Evolutionary conservation across 37 sponge, comb jelly and placozoan species (phyloP).

Genomic region (Geodia barretti): DNA sequence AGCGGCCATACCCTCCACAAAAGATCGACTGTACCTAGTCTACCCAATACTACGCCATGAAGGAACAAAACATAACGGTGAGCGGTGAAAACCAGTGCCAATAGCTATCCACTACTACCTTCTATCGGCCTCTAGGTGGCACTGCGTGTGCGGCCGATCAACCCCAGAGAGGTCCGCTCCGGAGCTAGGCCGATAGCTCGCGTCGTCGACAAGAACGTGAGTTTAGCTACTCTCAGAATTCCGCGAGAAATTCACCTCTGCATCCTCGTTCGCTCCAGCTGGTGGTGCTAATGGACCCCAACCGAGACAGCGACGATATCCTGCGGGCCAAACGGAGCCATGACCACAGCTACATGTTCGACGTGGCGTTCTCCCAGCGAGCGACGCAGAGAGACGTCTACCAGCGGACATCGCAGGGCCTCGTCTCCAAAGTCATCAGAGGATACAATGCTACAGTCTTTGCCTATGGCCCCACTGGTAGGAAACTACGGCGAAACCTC

Average conservation of each 20-base stretch:
- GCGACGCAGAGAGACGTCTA: slow-evolving; percentile 78
- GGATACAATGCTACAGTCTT: slow-evolving; percentile 89
- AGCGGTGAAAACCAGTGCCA: too few species aligned
- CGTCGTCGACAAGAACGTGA: slow-evolving; percentile 75
- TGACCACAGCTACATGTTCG: slow-evolving; percentile 80
- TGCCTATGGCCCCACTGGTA: slow-evolving; percentile 95
- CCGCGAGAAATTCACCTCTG: neutral
- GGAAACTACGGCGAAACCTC: neutral
- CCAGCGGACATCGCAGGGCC: slow-evolving; percentile 26
- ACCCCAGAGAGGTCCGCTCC: slow-evolving; percentile 27
- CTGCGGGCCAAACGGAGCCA: slow-evolving; percentile 73
- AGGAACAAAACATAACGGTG: neutral
- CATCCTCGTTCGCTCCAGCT: slow-evolving; percentile 16
- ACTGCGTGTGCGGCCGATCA: slow-evolving; percentile 88
- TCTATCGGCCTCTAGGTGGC: slow-evolving; percentile 56
- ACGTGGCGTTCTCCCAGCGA: slow-evolving; percentile 60
- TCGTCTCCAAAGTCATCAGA: slow-evolving; percentile 48
- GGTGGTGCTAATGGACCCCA: slow-evolving; percentile 80
- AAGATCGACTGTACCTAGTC: too few species aligned
- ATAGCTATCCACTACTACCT: neutral
- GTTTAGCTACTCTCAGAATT: neutral
- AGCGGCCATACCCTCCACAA: too few species aligned
- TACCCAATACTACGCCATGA: too few species aligned
- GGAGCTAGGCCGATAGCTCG: slow-evolving; percentile 53
- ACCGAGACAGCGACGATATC: slow-evolving; percentile 81